These are phyloP conservation scores for Hypena proboscidalis DNA, from an alignment of 2,888 invertebrate genomes.

Conservation along the genomic window DNA sequence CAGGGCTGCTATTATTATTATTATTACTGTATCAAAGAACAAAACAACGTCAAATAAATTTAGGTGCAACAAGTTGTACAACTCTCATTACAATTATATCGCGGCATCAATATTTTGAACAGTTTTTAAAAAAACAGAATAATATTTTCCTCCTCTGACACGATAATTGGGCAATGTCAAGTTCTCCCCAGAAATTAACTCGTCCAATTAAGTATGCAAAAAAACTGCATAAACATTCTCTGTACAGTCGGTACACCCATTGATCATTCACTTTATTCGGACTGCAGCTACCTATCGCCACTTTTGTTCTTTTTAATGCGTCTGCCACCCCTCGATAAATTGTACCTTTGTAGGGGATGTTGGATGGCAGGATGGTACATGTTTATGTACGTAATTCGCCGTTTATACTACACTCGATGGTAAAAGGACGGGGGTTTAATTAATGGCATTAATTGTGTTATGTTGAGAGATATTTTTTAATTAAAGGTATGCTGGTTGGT, in stretches of 20 bases:
- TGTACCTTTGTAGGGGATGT: slow-evolving; percentile 65
- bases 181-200: too few species aligned
- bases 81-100: too few species aligned
- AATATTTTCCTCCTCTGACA: too few species aligned
- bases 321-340: slow-evolving; percentile 66
- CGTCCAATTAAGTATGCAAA: slow-evolving; percentile 1
- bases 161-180: too few species aligned
- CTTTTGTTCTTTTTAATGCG: slow-evolving; percentile 65
- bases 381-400: slow-evolving; percentile 71
- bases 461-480: slow-evolving; percentile 11
- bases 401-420: slow-evolving; percentile 34
- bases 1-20: too few species aligned
- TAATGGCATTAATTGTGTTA: slow-evolving; percentile 21
- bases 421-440: slow-evolving; percentile 28
- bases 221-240: slow-evolving; percentile 17
- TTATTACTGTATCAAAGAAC: too few species aligned
- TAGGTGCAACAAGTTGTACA: too few species aligned
- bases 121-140: too few species aligned
- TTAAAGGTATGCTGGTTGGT: too few species aligned
- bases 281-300: slow-evolving; percentile 33
- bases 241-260: slow-evolving; percentile 19
- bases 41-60: too few species aligned
- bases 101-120: too few species aligned
- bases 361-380: too few species aligned
- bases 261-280: slow-evolving; percentile 50